Conservation (phyloP, 2,888 invertebrate species). For the Dermolepida albohirtum region DNA sequence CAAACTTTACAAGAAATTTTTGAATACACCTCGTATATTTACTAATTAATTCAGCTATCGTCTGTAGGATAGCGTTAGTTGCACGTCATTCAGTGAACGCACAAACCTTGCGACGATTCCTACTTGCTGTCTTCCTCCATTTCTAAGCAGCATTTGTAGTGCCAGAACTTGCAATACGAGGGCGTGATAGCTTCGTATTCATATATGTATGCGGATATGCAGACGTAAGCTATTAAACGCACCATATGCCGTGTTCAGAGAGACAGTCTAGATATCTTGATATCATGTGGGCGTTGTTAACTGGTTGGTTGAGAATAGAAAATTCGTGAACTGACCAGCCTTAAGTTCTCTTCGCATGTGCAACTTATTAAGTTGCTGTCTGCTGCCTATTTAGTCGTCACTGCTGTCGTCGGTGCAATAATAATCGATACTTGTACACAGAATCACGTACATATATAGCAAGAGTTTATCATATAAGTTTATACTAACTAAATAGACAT, state of each 20-base stretch:
- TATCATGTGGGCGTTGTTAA: slow-evolving; percentile 35
- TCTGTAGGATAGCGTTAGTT: slow-evolving; percentile 18
- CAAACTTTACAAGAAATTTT: no score
- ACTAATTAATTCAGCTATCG: slow-evolving; percentile 25
- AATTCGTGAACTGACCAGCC: slow-evolving; percentile 50
- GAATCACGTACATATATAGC: not conserved
- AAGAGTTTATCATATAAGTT: not conserved
- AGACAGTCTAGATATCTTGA: slow-evolving; percentile 21
- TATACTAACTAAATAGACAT: slow-evolving; percentile 1
- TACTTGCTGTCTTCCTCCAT: slow-evolving; percentile 7
- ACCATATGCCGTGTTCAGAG: not conserved
- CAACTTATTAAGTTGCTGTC: slow-evolving; percentile 34
- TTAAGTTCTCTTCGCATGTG: slow-evolving; percentile 46
- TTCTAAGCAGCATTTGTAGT: slow-evolving; percentile 12
- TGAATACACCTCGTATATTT: not conserved
- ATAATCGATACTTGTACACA: no score
- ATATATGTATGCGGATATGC: not conserved
- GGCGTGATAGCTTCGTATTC: slow-evolving; percentile 30
- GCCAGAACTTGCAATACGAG: slow-evolving; percentile 31
- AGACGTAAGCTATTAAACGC: slow-evolving; percentile 1
- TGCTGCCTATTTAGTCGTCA: slow-evolving; percentile 24
- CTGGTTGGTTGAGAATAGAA: slow-evolving; percentile 40
- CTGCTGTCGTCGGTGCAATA: not conserved
- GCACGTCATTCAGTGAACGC: slow-evolving; percentile 6
- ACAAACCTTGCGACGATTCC: slow-evolving; percentile 17